Conservation (phyloP, 1,140 invertebrate genomes). For the Drosophila eugracilis region DNA sequence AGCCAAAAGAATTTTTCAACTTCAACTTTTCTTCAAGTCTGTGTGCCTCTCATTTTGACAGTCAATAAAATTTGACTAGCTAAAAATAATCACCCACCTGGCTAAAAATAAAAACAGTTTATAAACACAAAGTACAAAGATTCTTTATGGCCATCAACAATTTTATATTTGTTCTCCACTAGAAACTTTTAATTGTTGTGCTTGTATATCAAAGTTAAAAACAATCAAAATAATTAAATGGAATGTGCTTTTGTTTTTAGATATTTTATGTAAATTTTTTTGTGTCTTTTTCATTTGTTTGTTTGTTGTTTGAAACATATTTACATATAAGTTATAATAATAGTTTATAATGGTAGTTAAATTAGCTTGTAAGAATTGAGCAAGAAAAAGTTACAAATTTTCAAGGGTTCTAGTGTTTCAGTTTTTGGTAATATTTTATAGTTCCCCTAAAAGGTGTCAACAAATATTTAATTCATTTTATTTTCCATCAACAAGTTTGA, state of each 20-base stretch:
- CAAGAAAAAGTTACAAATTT: slow-evolving; percentile 13
- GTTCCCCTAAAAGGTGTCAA: background rate
- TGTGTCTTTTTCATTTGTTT: slow-evolving; percentile 59
- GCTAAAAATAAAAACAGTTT: slow-evolving; percentile 51
- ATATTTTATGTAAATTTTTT: slow-evolving; percentile 80
- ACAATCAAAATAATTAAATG: slow-evolving; percentile 54
- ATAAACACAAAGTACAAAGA: slow-evolving; percentile 44
- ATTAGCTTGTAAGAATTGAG: slow-evolving; percentile 24
- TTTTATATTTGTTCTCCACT: slow-evolving; percentile 51
- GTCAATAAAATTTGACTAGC: slow-evolving; percentile 34
- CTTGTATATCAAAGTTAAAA: slow-evolving; percentile 38
- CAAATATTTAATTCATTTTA: background rate
- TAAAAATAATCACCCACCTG: slow-evolving; percentile 47
- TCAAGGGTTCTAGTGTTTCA: too few species aligned
- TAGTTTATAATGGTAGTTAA: slow-evolving; percentile 22
- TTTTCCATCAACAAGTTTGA: background rate
- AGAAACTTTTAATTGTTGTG: slow-evolving; percentile 74
- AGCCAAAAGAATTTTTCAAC: slow-evolving; percentile 54
- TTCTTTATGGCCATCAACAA: slow-evolving; percentile 47
- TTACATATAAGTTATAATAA: background rate
- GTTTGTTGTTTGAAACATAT: slow-evolving; percentile 61
- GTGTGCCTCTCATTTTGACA: slow-evolving; percentile 28
- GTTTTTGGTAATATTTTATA: background rate
- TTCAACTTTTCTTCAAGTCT: slow-evolving; percentile 46
- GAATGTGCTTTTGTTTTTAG: slow-evolving; percentile 81